Base-by-base conservation (phyloP, 2,888 invertebrate genomes). In the Scaptomyza flava region DNA sequence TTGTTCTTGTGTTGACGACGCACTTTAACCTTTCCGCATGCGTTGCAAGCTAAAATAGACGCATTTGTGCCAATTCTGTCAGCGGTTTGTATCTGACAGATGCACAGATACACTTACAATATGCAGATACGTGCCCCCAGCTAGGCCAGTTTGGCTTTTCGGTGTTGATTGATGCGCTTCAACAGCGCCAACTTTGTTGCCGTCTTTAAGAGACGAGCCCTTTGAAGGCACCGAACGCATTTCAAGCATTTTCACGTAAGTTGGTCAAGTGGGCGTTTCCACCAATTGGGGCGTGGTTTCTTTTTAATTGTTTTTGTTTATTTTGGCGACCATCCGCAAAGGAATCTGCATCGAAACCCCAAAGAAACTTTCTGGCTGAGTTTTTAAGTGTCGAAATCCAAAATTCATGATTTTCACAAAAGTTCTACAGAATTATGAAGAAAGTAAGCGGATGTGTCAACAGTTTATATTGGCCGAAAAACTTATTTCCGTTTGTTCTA, bases 41-140 rank as follows among this genome's bases (percentile, higher is more conserved):
- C 71, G 59, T 51, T 36, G 36, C 38, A 17, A 63, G 54, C 68
- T 77, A 63, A 87, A 78, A 87, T 84, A 87, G 67, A 65, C 50
- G 73, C 76, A 64, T 72, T 68, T 87, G 82, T 84, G 87, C 82
- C 87, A 83, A 78, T 87, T 83, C 84, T 84, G 82, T 83, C 82
- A 82, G 64, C 50, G 58, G 47, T 50, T 63, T 56, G 67, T 56
- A 75, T 65, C 70, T 79, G 50, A 45, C 68, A 60, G 79, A 74
- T 70, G 62, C 68, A 14, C 38, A 38, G 3, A 38, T 17, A 41
- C 38, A 53, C 36, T 53, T 58, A 42, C 57, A 67, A 7, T 43
- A 20, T 46, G 42, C 47, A 59, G 53, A 58, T 45, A 68, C 62
- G 56, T 51, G 50, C 57, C 41, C 14, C 27, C 36, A 47, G 59